Evolutionary conservation across 2,797 vertebrate species (phyloP), one percentile per base, ranked within the genome.

Genomic region (Gymnoscopelus microlampas): DNA sequence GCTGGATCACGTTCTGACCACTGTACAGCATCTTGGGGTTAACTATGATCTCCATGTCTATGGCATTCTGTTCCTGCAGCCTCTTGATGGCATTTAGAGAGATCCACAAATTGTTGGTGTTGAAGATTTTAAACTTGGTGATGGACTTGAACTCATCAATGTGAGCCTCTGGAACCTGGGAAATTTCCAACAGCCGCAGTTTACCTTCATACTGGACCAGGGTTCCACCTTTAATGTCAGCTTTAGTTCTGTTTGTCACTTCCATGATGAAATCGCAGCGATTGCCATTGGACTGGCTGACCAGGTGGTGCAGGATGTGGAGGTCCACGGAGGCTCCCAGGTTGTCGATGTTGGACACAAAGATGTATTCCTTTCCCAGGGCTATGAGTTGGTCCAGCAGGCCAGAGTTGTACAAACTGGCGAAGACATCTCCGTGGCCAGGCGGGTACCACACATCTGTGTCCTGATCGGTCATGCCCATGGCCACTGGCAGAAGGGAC

Each of bases 101-200:
- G 80, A 99, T 96, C 98, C 98, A 99, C 85, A 99, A 71, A 79
- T 99, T 99, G 94, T 99, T 99, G 79, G 98, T 99, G 82, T 99
- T 99, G 90, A 99, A 99, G 88, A 99, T 98, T 93, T 98, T 98
- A 90, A 99, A 99, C 87, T 99, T 98, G 60, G 96, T 95, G 83
- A 99, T 97, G 0, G 98, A 99, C 89, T 98, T 98, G 93, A 99
- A 99, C 85, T 99, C 97, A 78, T 99, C 97, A 0, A 99, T 97
- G 0, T 98, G 95, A 11, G 96, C 92, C 91, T 96, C 98, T 0
- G 98, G 98, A 19, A 99, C 98, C 88, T 99, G 97, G 32, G 98
- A 97, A 19, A 99, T 99, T 93, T 99, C 98, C 90, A 99, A 94
- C 83, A 99, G 91, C 77, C 97, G 93, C 89, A 99, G 90, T 76